These are phyloP conservation scores for Huso huso DNA, from an alignment of 2,797 vertebrate species.

Conservation along the genomic window DNA sequence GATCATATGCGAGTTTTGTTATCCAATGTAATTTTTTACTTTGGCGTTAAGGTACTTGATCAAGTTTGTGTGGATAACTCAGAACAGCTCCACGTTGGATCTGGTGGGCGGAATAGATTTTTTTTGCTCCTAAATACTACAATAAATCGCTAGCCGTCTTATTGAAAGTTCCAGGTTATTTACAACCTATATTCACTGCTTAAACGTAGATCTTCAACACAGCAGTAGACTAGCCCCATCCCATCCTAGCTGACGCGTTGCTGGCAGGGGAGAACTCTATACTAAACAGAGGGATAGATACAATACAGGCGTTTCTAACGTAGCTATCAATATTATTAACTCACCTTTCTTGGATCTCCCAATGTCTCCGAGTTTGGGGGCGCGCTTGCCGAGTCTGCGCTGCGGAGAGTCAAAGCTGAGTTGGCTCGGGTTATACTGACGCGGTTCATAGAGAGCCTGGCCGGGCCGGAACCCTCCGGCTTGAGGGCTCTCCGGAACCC, in stretches of 20 bases:
- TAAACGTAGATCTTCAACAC: neutral
- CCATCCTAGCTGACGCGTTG: neutral
- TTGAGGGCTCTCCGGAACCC: slow-evolving; percentile 28
- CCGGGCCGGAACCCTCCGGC: slow-evolving; percentile 10
- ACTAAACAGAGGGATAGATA: too few relatives aligned
- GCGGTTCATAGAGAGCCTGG: slow-evolving; percentile 12
- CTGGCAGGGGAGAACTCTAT: too few relatives aligned
- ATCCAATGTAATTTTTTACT: too few relatives aligned
- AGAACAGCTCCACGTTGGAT: too few relatives aligned
- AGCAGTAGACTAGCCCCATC: neutral
- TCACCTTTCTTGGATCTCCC: slow-evolving; percentile 36
- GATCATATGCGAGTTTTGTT: too few relatives aligned
- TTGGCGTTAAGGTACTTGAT: too few relatives aligned
- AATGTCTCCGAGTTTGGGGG: slow-evolving; percentile 35
- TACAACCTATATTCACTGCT: neutral
- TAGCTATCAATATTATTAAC: neutral
- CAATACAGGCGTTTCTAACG: too few relatives aligned
- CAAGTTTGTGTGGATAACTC: too few relatives aligned
- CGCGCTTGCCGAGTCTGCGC: slow-evolving; percentile 28
- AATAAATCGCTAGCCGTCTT: too few relatives aligned
- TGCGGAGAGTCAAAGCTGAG: slow-evolving; percentile 24
- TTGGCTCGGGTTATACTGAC: slow-evolving; percentile 9
- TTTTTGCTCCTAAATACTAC: too few relatives aligned
- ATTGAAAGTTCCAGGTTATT: too few relatives aligned
- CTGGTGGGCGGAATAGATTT: too few relatives aligned